Evolutionary conservation across 2,888 invertebrate species (phyloP), one percentile per base, ranked within the genome.

Genomic region (Pristionchus entomophagus): DNA sequence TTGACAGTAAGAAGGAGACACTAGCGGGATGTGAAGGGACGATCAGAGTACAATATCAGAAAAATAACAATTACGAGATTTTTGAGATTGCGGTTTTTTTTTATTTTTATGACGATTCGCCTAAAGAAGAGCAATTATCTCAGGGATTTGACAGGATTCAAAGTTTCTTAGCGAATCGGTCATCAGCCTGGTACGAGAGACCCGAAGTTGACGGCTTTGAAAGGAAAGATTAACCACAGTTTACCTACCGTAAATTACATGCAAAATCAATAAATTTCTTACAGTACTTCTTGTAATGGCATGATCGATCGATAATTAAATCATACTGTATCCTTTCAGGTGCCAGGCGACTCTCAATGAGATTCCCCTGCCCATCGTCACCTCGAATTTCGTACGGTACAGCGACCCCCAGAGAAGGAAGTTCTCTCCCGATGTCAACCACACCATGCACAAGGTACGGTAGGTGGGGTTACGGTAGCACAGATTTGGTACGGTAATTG

Each of bases 301-400:
- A n/a, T n/a, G n/a, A 59, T 26, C 59, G 29, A 59, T 59, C 59
- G 26, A 59, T 59, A 59, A 26, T 17, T 17, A 17, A n/a, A n/a
- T n/a, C n/a, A 19, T 56, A 56, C 53, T 6, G 53, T 56, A 56
- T 2, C 22, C 53, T 22, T 84, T 88, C 86, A 91, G 91, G 91
- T 92, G 92, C 83, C 91, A 92, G 86, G 89, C 90, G 19, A 87
- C 89, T 17, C 73, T 62, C 22, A 87, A 88, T 77, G 84, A 86
- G 19, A 84, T 56, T 32, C n/a, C 80, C 26, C 38, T 65, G 0
- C 41, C 41, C 8, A 73, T 87, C 29, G 83, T 82, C n/a, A 88
- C 86, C 84, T 88, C 88, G 17, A 85, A 86, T 8, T 90, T 90
- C 86, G 84, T 80, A 29, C 35, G 41, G 26, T 51, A 80, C 49